Percentiles rank a stretch among this genome's conserved stretches.
Evolutionary conservation across 2,113 vertebrate species (phyloP).

Genomic region (Colius striatus): DNA sequence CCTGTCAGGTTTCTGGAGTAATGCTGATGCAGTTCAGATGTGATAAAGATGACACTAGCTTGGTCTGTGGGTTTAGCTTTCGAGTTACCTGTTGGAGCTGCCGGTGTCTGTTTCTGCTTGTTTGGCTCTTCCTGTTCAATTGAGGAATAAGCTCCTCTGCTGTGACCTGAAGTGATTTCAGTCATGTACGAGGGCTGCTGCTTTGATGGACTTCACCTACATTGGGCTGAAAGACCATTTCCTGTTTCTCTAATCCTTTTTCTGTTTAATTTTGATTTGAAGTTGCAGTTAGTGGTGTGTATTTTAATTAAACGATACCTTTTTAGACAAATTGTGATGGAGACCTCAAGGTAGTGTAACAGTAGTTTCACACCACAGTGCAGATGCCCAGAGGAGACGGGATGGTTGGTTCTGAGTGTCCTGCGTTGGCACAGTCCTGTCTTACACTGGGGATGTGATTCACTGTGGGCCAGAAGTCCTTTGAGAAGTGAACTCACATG

Average conservation of each 20-base stretch:
- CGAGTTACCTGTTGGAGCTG: not conserved
- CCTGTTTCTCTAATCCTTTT: not conserved
- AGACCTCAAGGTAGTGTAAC: accelerated
- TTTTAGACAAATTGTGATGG: accelerated
- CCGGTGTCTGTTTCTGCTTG: not conserved
- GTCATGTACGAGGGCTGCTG: not conserved
- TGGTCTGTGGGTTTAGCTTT: not conserved
- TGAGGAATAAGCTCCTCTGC: not conserved
- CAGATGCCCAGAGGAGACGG: accelerated
- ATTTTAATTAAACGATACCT: accelerated
- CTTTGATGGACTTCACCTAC: not conserved
- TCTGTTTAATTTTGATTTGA: not conserved
- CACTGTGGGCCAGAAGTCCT: accelerated
- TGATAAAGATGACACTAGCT: not conserved
- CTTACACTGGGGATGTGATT: not conserved
- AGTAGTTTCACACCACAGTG: accelerated
- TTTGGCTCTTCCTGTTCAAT: not conserved
- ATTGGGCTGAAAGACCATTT: not conserved
- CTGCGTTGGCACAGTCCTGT: accelerated
- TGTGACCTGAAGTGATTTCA: not conserved
- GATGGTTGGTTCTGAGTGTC: accelerated
- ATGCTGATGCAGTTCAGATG: not conserved
- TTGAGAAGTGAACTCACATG: accelerated
- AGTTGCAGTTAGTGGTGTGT: not conserved
- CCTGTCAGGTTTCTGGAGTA: not conserved